Evolutionary conservation across 1,140 invertebrate species (phyloP), one percentile per base, ranked within the genome.

Genomic region (Ceratina australensis): DNA sequence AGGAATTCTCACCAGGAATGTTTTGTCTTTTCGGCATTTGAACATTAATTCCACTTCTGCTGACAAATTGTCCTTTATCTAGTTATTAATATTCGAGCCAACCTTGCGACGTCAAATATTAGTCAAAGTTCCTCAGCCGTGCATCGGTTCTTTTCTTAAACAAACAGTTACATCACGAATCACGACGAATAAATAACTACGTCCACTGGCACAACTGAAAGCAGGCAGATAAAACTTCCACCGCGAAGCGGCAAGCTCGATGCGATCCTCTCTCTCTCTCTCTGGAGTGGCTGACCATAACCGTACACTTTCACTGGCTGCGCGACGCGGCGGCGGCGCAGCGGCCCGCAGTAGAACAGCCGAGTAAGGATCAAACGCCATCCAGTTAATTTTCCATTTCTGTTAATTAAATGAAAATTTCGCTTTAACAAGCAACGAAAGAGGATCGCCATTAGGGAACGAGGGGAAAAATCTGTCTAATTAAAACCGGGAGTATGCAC

Each of bases 41-140:
- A 87, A 79, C 79, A 85, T 88, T 90, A 89, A 90, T 90, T 89
- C 88, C 87, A 82, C 82, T 71, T 64, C 50, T 57, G 42, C 28
- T 66, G 59, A 54, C 56, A 59, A 57, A 26, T 18, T 50, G 64
- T 60, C 60, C 56, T 72, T 42, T 74, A 68, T 60, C 82, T 86
- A 54, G 74, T 85, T 82, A 86, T 78, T 74, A 74, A 74, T 71
- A 69, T 79, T 85, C 81, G 76, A 79, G 59, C 65, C 81, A 61
- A 77, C 69, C 50, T 60, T 18, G 15, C 20, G 67, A 2, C 61
- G 61, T n/a, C 16, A 13, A 13, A 7, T 47, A 20, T 0, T 16
- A 3, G 63, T 1, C 1, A 63, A 3, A 4, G 1, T 52, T 15
- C 4, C 5, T 18, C 3, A 0, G 0, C 1, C 0, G 60, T 33